Evolutionary conservation across 2,797 vertebrate genomes (phyloP).

Genomic region (Ctenopoma multispine): DNA sequence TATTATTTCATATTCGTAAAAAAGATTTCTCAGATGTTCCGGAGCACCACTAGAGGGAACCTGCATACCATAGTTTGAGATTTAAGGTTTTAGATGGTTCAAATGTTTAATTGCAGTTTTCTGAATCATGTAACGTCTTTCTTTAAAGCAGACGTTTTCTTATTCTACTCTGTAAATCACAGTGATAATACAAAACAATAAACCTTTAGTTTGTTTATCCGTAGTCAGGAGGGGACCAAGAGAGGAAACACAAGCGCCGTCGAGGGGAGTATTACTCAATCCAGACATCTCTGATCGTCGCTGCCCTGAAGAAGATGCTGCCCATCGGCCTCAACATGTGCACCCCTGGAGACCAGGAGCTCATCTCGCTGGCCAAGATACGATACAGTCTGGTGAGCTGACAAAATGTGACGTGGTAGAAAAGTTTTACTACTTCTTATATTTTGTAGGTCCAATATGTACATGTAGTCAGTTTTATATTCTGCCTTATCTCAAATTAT

Average conservation of each 20-base stretch:
- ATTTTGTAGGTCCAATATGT: neutral
- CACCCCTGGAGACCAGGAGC: constrained; percentile 97
- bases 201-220: constrained; percentile 23
- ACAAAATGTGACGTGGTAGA: neutral
- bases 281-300: constrained; percentile 96
- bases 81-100: neutral
- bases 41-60: too few relatives aligned
- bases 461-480: neutral
- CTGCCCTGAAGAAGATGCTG: constrained; percentile 97
- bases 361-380: constrained; percentile 94
- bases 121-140: too few relatives aligned
- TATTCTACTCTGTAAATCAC: neutral
- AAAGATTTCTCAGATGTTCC: too few relatives aligned
- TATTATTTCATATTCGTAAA: too few relatives aligned
- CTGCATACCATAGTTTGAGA: too few relatives aligned
- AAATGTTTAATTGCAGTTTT: too few relatives aligned
- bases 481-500: neutral
- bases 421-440: neutral
- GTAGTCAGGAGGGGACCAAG: constrained; percentile 96
- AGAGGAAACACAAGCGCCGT: constrained; percentile 93
- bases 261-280: constrained; percentile 96
- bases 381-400: constrained; percentile 92
- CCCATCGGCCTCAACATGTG: constrained; percentile 99
- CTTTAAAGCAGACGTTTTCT: neutral
- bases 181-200: neutral